Percentiles rank a stretch among this genome's conserved stretches.
phyloP scores from a whole-genome alignment of 2,888 invertebrate genomes.

The Aphodius granarius region DNA sequence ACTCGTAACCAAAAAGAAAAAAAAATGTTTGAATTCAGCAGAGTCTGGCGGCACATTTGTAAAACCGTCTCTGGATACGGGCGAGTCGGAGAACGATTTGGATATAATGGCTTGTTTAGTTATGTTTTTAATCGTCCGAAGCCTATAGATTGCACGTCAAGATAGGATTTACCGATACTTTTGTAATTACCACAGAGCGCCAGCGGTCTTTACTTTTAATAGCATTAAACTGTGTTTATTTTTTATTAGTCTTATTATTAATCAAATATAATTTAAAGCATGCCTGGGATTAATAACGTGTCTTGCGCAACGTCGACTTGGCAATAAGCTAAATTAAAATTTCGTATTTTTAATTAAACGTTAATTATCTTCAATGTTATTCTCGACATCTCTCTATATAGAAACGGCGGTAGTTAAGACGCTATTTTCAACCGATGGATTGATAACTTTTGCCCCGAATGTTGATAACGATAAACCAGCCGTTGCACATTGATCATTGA shows the following conservation, averaged over 20 bases:
- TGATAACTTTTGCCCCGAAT: not conserved
- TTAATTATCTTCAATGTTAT: not conserved
- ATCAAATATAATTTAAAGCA: not conserved
- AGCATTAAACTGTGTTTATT: not conserved
- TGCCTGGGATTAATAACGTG: not conserved
- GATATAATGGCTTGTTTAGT: slow-evolving; percentile 23
- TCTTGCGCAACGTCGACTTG: not conserved
- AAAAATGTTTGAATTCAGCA: too few relatives aligned
- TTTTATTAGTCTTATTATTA: not conserved
- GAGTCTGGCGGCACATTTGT: too few relatives aligned
- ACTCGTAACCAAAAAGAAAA: too few relatives aligned
- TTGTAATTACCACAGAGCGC: slow-evolving; percentile 24
- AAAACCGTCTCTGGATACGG: too few relatives aligned
- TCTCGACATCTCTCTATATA: not conserved
- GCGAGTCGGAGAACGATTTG: not conserved
- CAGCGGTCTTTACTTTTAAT: not conserved
- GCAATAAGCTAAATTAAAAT: not conserved
- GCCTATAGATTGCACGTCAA: slow-evolving; percentile 38
- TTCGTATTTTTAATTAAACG: not conserved
- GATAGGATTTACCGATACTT: slow-evolving; percentile 31
- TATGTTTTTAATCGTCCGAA: slow-evolving; percentile 26
- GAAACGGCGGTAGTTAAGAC: not conserved
- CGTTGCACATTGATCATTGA: not conserved
- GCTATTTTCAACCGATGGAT: not conserved
- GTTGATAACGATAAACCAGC: not conserved